A percentile compares a stretch with the other conserved stretches of the same genome.
Conservation (phyloP, 2,888 invertebrate species). For the Drosophila helvetica region DNA sequence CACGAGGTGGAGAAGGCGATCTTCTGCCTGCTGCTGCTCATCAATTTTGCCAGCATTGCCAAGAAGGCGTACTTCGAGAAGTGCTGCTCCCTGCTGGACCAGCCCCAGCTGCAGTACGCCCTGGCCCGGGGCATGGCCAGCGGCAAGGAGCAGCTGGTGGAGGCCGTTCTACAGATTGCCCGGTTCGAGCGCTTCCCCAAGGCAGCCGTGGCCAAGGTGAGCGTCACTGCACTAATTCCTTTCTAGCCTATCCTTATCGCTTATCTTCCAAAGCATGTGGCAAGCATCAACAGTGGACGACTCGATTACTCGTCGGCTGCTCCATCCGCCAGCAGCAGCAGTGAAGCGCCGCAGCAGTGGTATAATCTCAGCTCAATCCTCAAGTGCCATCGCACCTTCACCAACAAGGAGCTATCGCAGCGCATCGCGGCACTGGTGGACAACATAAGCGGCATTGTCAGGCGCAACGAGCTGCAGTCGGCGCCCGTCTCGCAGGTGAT, state of each 20-base stretch:
- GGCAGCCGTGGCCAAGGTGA: slow-evolving; percentile 79
- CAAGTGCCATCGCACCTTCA: slow-evolving; percentile 77
- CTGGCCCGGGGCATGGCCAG: slow-evolving; percentile 81
- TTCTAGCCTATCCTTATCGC: not conserved
- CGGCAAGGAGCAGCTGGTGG: slow-evolving; percentile 73
- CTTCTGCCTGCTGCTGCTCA: slow-evolving; percentile 78
- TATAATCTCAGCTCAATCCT: slow-evolving; percentile 81
- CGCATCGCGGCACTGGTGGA: slow-evolving; percentile 79
- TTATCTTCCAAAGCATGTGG: slow-evolving; percentile 65
- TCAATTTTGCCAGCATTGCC: slow-evolving; percentile 81
- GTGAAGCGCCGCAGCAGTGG: slow-evolving; percentile 72
- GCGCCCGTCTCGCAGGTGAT: slow-evolving; percentile 82
- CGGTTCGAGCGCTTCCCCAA: slow-evolving; percentile 82
- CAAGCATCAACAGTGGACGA: slow-evolving; percentile 50
- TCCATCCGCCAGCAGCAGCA: slow-evolving; percentile 11
- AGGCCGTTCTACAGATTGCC: slow-evolving; percentile 81
- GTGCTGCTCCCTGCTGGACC: slow-evolving; percentile 75
- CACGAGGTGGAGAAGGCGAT: slow-evolving; percentile 80
- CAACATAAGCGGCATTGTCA: slow-evolving; percentile 71
- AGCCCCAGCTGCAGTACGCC: slow-evolving; percentile 80
- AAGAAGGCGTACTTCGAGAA: slow-evolving; percentile 82
- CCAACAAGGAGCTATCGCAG: slow-evolving; percentile 80
- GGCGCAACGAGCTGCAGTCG: slow-evolving; percentile 79
- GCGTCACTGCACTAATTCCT: not conserved
- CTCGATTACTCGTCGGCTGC: not conserved